phyloP scores from a whole-genome alignment of 1,140 invertebrate species.

The Alviniconcha marisindica region DNA sequence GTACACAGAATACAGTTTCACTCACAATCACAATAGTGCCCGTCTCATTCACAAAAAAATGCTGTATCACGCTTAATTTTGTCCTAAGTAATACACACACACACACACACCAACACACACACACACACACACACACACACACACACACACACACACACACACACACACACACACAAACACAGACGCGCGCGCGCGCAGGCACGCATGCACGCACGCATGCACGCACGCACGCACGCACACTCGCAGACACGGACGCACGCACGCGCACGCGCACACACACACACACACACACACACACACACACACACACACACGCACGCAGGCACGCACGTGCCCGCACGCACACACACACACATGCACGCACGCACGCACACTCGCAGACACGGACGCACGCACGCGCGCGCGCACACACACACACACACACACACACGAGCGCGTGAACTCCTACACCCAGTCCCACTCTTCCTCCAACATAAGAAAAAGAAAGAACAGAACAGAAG shows the following conservation, averaged over 20 bases:
- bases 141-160: background rate
- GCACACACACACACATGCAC: background rate
- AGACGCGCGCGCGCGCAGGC: background rate
- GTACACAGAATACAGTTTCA: too few species aligned
- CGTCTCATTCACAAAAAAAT: too few species aligned
- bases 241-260: background rate
- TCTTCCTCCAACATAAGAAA: background rate
- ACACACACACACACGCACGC: background rate
- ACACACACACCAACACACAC: background rate
- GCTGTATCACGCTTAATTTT: too few species aligned
- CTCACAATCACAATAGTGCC: too few species aligned
- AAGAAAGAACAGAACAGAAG: background rate
- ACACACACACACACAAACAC: constrained; percentile 9
- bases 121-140: background rate
- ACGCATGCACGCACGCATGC: background rate
- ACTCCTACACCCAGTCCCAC: background rate
- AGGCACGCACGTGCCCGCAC: background rate
- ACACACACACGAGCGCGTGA: background rate
- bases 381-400: background rate
- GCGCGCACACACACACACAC: background rate
- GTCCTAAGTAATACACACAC: background rate
- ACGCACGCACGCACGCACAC: background rate
- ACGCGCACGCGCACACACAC: constrained; percentile 7
- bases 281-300: constrained; percentile 22
- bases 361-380: background rate